Evolutionary conservation across 2,113 vertebrate genomes (phyloP).

Genomic region (Microtus ochrogaster): DNA sequence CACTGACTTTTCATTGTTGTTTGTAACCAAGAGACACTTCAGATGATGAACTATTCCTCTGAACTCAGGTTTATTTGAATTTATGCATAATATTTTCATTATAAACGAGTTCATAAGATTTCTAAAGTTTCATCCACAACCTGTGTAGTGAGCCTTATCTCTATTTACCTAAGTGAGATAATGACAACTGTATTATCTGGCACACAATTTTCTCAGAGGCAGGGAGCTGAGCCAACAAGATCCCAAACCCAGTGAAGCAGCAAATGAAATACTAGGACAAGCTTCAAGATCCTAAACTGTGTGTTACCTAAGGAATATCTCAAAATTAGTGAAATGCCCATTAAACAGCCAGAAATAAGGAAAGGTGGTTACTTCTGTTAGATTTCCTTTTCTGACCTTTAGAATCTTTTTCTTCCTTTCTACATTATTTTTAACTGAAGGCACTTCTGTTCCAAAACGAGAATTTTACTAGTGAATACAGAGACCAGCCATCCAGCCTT

Average conservation of each 20-base stretch:
- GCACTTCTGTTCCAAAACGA: background rate
- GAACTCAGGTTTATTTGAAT: background rate
- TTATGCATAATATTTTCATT: background rate
- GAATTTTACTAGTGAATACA: background rate
- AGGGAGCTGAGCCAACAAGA: background rate
- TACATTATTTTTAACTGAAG: background rate
- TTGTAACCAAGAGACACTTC: background rate
- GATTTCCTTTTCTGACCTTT: background rate
- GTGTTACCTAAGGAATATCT: background rate
- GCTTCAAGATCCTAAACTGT: background rate
- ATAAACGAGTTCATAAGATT: background rate
- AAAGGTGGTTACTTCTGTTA: background rate
- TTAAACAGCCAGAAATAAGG: background rate
- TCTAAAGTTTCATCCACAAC: background rate
- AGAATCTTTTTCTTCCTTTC: background rate
- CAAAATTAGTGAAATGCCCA: background rate
- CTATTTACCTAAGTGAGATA: background rate
- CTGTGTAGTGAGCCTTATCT: background rate
- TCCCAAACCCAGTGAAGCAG: background rate
- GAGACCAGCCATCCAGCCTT: background rate
- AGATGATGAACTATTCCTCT: background rate
- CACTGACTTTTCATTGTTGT: background rate
- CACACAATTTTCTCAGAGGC: background rate
- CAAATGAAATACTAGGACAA: background rate
- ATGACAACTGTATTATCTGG: background rate